A percentile compares a stretch with the other conserved stretches of the same genome.
phyloP scores from a whole-genome alignment of 2,888 invertebrate genomes.

The Acanthacorydalis orientalis region DNA sequence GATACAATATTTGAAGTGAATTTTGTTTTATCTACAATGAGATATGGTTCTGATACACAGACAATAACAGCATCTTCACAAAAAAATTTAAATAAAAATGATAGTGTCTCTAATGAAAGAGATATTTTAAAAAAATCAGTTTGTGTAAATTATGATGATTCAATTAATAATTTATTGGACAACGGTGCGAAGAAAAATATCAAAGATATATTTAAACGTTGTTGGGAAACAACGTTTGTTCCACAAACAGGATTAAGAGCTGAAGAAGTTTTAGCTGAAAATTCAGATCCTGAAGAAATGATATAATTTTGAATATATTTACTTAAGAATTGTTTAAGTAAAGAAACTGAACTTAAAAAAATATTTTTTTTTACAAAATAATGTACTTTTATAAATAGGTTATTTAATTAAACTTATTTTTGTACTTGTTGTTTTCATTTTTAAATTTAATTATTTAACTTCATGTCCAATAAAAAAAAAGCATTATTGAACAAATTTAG shows the following conservation, averaged over 20 bases:
- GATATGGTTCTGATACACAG: constrained; percentile 30
- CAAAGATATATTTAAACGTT: constrained; percentile 49
- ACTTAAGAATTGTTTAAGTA: neutral
- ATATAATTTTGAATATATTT: neutral
- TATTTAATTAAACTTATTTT: no score
- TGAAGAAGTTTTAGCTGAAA: constrained; percentile 45
- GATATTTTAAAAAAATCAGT: constrained; percentile 7
- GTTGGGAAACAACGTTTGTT: constrained; percentile 57
- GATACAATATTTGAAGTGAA: constrained; percentile 58
- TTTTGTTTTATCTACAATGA: constrained; percentile 64
- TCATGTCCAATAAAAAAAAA: no score
- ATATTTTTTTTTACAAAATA: no score
- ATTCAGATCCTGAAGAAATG: constrained; percentile 38
- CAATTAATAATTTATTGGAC: constrained; percentile 7
- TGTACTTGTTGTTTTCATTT: no score
- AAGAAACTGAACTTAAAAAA: no score
- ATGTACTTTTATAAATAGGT: no score
- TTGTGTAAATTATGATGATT: constrained; percentile 8
- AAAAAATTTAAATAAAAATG: constrained; percentile 22
- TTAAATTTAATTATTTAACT: no score
- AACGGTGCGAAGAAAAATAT: constrained; percentile 29
- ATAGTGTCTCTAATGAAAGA: constrained; percentile 2
- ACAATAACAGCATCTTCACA: constrained; percentile 22
- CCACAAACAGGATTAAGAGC: constrained; percentile 34
- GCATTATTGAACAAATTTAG: no score